A percentile compares a stretch with the other conserved stretches of the same genome.
Evolutionary conservation across 2,113 vertebrate species (phyloP).

Genomic region (Vidua chalybeata): DNA sequence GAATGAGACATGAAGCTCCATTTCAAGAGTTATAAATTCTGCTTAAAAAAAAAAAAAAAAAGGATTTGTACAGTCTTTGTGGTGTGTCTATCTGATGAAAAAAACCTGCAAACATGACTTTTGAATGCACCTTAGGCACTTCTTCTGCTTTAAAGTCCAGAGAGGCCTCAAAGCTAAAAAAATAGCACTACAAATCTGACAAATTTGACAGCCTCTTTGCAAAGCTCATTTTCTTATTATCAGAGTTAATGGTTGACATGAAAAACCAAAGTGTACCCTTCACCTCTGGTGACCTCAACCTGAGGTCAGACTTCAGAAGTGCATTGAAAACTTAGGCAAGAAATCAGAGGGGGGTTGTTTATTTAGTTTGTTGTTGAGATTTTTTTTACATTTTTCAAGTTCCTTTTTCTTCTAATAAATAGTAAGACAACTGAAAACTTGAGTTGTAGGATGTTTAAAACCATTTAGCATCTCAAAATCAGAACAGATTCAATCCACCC

Average conservation of each 20-base stretch:
- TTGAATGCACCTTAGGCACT: background rate
- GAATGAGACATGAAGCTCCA: background rate
- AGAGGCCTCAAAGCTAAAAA: background rate
- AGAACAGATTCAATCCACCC: background rate
- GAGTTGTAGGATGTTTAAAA: background rate
- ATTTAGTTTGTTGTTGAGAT: background rate
- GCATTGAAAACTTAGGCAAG: background rate
- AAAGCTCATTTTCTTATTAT: background rate
- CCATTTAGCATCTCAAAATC: background rate
- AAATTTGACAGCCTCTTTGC: background rate
- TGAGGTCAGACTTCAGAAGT: background rate
- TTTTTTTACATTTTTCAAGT: background rate
- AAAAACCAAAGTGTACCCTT: background rate
- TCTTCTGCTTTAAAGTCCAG: background rate
- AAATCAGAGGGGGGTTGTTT: background rate
- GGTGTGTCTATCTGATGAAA: background rate
- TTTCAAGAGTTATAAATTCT: background rate
- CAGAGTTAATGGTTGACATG: background rate
- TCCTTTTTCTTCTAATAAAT: background rate
- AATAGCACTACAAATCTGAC: background rate
- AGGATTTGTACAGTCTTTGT: background rate
- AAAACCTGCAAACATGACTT: background rate
- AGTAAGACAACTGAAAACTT: background rate
- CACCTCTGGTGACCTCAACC: background rate
- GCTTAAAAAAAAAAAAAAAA: background rate